These are phyloP conservation scores for Channa maculata DNA, from an alignment of 2,113 vertebrate species.

Conservation along the genomic window DNA sequence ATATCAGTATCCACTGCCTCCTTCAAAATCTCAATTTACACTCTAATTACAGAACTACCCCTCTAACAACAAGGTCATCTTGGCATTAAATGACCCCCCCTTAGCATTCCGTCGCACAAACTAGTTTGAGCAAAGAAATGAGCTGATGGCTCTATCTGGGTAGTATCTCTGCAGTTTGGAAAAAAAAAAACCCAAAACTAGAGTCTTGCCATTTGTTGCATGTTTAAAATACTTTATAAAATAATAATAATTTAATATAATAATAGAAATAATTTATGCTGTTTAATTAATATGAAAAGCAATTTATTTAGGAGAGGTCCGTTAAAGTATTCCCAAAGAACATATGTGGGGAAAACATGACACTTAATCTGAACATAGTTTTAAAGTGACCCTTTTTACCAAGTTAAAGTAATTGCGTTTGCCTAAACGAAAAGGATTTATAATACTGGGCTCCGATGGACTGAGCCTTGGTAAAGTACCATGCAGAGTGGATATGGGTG, in stretches of 20 bases:
- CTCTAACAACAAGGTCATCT: not conserved
- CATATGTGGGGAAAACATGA: conserved; percentile 1
- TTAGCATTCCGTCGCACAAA: conserved; percentile 41
- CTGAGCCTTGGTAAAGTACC: conserved; percentile 52
- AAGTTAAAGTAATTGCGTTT: no score
- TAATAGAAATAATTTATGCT: no score
- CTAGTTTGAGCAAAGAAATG: conserved; percentile 55
- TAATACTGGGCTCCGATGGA: conserved; percentile 47
- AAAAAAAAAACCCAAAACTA: conserved; percentile 35
- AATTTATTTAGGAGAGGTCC: conserved; percentile 21
- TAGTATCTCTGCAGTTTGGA: conserved; percentile 31
- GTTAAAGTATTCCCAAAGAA: conserved; percentile 55
- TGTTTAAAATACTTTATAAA: no score
- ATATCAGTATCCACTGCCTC: not conserved
- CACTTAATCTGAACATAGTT: not conserved
- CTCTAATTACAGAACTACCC: not conserved
- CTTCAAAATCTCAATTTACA: conserved; percentile 4
- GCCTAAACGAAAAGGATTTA: conserved; percentile 17
- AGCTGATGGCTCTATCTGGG: conserved; percentile 22
- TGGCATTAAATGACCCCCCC: not conserved
- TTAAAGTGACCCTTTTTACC: conserved; percentile 22
- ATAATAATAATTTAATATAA: no score
- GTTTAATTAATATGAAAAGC: conserved; percentile 77
- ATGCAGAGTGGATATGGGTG: conserved; percentile 33
- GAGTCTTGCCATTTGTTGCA: no score